phyloP scores from a whole-genome alignment of 2,113 vertebrate species.

The Ammodytes dubius region DNA sequence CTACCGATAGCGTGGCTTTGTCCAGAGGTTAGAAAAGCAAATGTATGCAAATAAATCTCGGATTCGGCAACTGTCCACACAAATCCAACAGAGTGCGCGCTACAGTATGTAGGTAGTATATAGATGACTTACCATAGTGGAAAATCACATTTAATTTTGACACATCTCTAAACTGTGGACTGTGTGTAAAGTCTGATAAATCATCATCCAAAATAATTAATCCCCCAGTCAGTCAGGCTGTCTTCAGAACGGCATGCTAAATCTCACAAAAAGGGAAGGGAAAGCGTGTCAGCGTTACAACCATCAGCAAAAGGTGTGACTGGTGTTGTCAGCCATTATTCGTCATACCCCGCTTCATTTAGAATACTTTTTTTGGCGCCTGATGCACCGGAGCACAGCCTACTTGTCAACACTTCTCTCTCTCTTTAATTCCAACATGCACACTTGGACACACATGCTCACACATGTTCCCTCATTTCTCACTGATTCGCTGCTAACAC shows the following conservation, averaged over 20 bases:
- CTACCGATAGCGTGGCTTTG: no score
- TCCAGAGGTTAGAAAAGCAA: not conserved
- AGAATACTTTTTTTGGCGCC: slow-evolving; percentile 75
- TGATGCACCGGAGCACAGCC: slow-evolving; percentile 76
- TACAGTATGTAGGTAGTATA: slow-evolving; percentile 42
- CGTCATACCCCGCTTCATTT: slow-evolving; percentile 83
- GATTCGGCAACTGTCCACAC: slow-evolving; percentile 9
- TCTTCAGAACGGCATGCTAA: slow-evolving; percentile 80
- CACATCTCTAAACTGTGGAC: slow-evolving; percentile 81
- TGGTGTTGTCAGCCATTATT: slow-evolving; percentile 84
- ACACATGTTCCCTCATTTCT: slow-evolving; percentile 21
- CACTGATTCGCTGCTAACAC: slow-evolving; percentile 44
- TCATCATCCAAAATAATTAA: slow-evolving; percentile 87
- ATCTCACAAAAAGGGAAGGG: slow-evolving; percentile 78
- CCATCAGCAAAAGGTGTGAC: slow-evolving; percentile 84
- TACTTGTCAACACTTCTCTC: slow-evolving; percentile 79
- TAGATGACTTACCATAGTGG: slow-evolving; percentile 59
- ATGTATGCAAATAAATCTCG: not conserved
- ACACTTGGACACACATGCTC: slow-evolving; percentile 48
- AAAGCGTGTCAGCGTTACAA: slow-evolving; percentile 77
- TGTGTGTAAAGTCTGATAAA: slow-evolving; percentile 79
- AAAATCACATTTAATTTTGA: slow-evolving; percentile 78
- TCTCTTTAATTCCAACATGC: slow-evolving; percentile 68
- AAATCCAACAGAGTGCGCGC: slow-evolving; percentile 4
- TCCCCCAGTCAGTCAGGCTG: slow-evolving; percentile 83